Evolutionary conservation across 2,113 vertebrate genomes (phyloP).

Genomic region (Anas platyrhynchos): DNA sequence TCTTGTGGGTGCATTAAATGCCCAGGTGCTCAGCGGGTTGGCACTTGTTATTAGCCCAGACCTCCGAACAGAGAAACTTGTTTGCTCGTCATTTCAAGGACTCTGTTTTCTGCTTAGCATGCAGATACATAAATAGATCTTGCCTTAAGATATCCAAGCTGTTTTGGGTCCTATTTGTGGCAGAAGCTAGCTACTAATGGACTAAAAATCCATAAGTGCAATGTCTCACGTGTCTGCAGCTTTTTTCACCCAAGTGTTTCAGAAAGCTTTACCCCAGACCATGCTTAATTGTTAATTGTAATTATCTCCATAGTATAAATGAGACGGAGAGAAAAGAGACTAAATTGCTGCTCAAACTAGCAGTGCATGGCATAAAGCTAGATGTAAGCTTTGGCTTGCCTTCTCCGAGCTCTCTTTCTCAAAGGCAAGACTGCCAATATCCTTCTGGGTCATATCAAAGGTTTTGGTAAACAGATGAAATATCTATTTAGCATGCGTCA

Average conservation of each 20-base stretch:
- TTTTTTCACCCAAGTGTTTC: not conserved
- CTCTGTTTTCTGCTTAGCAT: slow-evolving; percentile 26
- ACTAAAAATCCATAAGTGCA: slow-evolving; percentile 19
- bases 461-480: not conserved
- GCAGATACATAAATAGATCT: slow-evolving; percentile 29
- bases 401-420: not conserved
- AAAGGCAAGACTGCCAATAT: not conserved
- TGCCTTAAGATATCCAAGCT: not conserved
- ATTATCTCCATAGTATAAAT: not conserved
- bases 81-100: not conserved
- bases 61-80: not conserved
- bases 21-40: not conserved
- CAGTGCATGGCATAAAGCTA: not conserved
- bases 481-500: not conserved
- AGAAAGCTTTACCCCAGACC: not conserved
- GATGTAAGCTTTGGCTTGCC: not conserved
- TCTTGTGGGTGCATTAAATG: not conserved
- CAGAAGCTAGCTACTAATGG: slow-evolving; percentile 22
- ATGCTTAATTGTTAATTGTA: not conserved
- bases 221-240: not conserved
- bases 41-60: not conserved
- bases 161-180: slow-evolving; percentile 2
- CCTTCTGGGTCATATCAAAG: not conserved
- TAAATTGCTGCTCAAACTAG: not conserved
- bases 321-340: not conserved